Conservation (phyloP, 2,888 invertebrate species). For the Platycnemis pennipes region DNA sequence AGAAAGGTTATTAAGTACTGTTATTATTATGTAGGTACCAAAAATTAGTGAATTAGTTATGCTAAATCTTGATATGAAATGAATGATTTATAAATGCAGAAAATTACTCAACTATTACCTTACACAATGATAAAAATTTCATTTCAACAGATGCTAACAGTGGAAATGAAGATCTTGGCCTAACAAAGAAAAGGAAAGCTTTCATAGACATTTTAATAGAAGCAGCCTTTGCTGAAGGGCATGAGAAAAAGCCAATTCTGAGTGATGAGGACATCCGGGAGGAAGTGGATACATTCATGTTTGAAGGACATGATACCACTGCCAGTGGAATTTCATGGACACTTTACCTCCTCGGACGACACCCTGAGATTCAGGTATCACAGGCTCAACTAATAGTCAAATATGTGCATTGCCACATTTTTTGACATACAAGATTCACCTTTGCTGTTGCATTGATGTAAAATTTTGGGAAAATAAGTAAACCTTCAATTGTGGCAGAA, state of each 20-base stretch:
- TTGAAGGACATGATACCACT: conserved; percentile 82
- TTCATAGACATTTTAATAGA: conserved; percentile 81
- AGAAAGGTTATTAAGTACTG: no score
- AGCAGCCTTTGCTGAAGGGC: conserved; percentile 76
- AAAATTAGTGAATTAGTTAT: no score
- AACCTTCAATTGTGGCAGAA: no score
- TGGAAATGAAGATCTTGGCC: conserved; percentile 45
- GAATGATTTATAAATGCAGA: no score
- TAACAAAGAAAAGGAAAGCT: conserved; percentile 77
- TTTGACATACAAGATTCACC: no score
- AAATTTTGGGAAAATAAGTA: no score
- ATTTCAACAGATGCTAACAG: not conserved
- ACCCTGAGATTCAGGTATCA: conserved; percentile 80
- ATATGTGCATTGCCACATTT: no score
- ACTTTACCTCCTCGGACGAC: conserved; percentile 80
- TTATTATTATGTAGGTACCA: no score
- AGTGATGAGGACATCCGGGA: conserved; percentile 74
- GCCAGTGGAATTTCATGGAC: conserved; percentile 82
- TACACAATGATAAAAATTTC: no score
- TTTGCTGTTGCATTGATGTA: no score
- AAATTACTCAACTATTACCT: no score
- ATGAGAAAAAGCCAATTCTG: conserved; percentile 69
- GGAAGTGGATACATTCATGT: conserved; percentile 74
- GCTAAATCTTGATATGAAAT: no score
- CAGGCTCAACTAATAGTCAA: not conserved